Evolutionary conservation across 2,797 vertebrate species (phyloP), one percentile per base, ranked within the genome.

Genomic region (Rhabdomys pumilio): DNA sequence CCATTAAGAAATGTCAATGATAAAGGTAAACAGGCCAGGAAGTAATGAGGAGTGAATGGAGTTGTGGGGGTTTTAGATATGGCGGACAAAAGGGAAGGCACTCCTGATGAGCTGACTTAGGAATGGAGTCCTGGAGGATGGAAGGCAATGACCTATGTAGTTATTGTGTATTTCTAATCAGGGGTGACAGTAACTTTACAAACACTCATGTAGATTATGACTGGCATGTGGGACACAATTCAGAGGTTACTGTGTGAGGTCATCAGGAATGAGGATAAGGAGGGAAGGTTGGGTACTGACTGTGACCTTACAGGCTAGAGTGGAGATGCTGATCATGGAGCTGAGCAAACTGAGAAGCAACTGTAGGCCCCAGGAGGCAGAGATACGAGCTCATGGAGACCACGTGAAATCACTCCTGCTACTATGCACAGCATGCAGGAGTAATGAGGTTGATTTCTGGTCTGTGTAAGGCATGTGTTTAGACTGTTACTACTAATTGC

Each of bases 181-280:
- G 47, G 89, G 17, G 6, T 9, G 34, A 63, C 4, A n/a, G 67
- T 41, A 26, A 8, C 50, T 73, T 41, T 26, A 41, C 61, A 31
- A 65, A 55, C 14, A 20, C 41, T 1, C 47, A 38, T 24, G 55
- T 59, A 85, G 73, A 34, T 6, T 4, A 44, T 73, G 29, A 77
- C 1, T 4, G 53, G 50, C 50, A 38, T 4, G 20, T 34, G 29
- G 55, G 61, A 63, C 67, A 63, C 92, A 83, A 1, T 47, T 29
- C 6, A 38, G 34, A 22, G 83, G 14, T 34, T 26, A 0, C 50
- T 34, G 38, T 41, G 41, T 44, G n/a, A 0, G 0, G 31, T 11
- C 14, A 77, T 47, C 0, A 41, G n/a, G 44, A 63, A 38, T 44
- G 5, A 15, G 73, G 17, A 26, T 14, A 53, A 72, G 17, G 61